Conservation (phyloP, 2,888 invertebrate species). For the Philereme transversata region DNA sequence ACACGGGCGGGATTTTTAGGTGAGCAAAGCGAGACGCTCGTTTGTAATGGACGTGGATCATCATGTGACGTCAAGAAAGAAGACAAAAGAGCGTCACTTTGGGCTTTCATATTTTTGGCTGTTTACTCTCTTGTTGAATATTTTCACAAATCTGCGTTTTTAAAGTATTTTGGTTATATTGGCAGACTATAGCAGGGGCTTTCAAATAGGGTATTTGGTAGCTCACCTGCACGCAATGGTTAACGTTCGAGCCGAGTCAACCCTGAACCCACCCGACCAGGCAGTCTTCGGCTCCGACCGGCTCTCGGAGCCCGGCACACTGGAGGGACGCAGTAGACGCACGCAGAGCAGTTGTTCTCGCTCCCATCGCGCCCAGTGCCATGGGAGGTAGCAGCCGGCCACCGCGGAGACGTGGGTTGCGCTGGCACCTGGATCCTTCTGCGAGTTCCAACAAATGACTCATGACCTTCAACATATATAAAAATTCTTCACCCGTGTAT, state of each 20-base stretch:
- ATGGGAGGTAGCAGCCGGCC: slow-evolving; percentile 95
- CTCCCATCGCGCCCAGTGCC: slow-evolving; percentile 98
- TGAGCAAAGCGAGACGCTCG: too few species aligned
- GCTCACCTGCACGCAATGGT: slow-evolving; percentile 91
- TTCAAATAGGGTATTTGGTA: background rate
- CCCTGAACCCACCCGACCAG: slow-evolving; percentile 97
- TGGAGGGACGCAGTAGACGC: slow-evolving; percentile 80
- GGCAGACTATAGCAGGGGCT: too few species aligned
- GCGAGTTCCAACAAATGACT: slow-evolving; percentile 5
- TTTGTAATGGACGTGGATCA: too few species aligned
- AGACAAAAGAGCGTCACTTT: too few species aligned
- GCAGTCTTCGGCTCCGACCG: slow-evolving; percentile 90
- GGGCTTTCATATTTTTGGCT: too few species aligned
- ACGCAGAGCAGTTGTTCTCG: slow-evolving; percentile 95
- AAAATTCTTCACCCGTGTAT: too few species aligned
- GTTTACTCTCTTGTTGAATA: too few species aligned
- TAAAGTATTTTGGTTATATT: too few species aligned
- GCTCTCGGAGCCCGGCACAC: slow-evolving; percentile 43
- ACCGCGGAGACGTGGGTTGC: slow-evolving; percentile 91
- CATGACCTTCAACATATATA: background rate
- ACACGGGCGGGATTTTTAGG: too few species aligned
- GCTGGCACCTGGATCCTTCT: slow-evolving; percentile 88
- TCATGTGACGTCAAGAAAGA: too few species aligned
- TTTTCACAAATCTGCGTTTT: too few species aligned
- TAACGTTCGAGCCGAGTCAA: slow-evolving; percentile 93